Evolutionary conservation across 1,140 invertebrate genomes (phyloP).

Genomic region (Achroia grisella): DNA sequence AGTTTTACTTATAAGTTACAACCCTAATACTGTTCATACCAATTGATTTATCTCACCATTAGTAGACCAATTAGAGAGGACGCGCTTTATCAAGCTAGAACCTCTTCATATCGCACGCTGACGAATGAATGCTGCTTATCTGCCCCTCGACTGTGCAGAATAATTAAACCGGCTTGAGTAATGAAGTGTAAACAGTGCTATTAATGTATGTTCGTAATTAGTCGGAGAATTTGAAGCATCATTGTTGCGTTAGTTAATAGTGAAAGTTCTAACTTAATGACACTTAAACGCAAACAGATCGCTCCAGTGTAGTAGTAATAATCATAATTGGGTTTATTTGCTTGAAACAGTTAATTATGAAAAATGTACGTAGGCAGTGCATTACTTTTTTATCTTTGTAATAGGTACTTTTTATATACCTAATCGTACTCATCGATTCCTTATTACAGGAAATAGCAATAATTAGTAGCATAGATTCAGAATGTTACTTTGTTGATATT

Average conservation of each 20-base stretch:
- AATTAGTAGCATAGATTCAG: too few relatives aligned
- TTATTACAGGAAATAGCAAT: too few relatives aligned
- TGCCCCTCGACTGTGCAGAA: slow-evolving; percentile 12
- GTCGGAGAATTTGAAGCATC: background rate
- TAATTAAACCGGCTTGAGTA: slow-evolving; percentile 26
- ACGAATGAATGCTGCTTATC: slow-evolving; percentile 23
- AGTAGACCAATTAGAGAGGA: slow-evolving; percentile 24
- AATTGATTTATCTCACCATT: slow-evolving; percentile 40
- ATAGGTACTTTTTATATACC: background rate
- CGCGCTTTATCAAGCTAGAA: slow-evolving; percentile 8
- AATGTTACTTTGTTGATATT: too few relatives aligned
- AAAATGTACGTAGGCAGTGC: background rate
- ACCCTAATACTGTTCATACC: too few relatives aligned
- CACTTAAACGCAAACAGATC: too few relatives aligned
- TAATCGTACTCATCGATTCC: too few relatives aligned
- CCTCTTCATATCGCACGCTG: slow-evolving; percentile 27
- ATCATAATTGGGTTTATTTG: too few relatives aligned
- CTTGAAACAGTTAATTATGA: slow-evolving; percentile 17
- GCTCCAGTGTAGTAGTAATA: too few relatives aligned
- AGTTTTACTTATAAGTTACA: too few relatives aligned
- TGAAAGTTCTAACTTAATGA: too few relatives aligned
- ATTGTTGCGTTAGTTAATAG: too few relatives aligned
- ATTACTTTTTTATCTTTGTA: background rate
- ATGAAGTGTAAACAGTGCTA: slow-evolving; percentile 19
- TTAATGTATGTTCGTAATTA: slow-evolving; percentile 9